phyloP scores from a whole-genome alignment of 2,113 vertebrate genomes.

The Pagrus major region DNA sequence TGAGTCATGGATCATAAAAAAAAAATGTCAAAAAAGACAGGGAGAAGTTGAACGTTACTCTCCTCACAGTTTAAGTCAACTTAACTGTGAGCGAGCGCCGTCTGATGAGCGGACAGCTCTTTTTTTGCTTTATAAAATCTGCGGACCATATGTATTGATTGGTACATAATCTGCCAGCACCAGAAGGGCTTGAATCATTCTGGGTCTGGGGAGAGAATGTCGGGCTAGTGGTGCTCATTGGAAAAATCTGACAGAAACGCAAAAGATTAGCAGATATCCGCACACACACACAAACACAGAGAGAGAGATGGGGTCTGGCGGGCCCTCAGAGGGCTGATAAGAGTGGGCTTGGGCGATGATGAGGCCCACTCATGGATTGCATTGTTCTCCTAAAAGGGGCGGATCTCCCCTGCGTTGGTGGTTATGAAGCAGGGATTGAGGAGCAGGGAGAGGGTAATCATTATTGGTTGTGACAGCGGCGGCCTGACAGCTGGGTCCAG shows the following conservation, averaged over 20 bases:
- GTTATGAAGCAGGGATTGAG: conserved; percentile 84
- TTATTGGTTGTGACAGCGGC: conserved; percentile 86
- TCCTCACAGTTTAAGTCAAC: conserved; percentile 46
- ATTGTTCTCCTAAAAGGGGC: conserved; percentile 84
- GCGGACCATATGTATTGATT: conserved; percentile 75
- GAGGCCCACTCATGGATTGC: conserved; percentile 81
- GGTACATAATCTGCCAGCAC: conserved; percentile 74
- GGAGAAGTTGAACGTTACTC: conserved; percentile 22
- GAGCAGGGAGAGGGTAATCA: conserved; percentile 83
- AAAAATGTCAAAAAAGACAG: background rate
- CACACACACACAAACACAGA: conserved; percentile 39
- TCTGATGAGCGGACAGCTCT: conserved; percentile 34
- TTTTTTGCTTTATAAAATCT: conserved; percentile 58
- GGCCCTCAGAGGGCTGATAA: conserved; percentile 80
- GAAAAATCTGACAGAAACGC: conserved; percentile 74
- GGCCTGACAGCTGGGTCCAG: conserved; percentile 87
- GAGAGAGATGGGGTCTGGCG: conserved; percentile 60
- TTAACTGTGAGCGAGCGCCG: conserved; percentile 27
- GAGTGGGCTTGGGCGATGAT: conserved; percentile 83
- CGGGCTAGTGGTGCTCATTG: conserved; percentile 64
- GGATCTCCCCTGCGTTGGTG: conserved; percentile 73
- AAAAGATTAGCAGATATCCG: conserved; percentile 81
- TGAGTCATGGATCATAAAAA: conserved; percentile 20
- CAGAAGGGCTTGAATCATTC: conserved; percentile 78
- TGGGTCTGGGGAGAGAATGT: conserved; percentile 63